Evolutionary conservation across 2,888 invertebrate species (phyloP).

Genomic region (Lepidocyrtoides sp.): DNA sequence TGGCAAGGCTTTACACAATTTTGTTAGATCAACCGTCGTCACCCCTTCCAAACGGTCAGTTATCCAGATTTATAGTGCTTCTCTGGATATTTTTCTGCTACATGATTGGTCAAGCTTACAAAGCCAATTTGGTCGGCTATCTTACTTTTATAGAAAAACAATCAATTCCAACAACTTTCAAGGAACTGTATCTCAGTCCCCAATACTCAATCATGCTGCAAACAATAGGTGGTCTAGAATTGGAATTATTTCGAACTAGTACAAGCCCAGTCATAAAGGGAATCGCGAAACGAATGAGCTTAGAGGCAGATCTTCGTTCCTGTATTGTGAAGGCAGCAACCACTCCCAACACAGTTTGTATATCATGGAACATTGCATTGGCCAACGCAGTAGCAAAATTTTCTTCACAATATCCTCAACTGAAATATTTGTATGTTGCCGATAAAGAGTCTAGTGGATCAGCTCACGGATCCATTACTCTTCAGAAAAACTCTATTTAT

Average conservation of each 20-base stretch:
- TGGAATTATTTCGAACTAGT: conserved; percentile 28
- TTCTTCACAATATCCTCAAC: background rate
- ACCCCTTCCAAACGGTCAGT: background rate
- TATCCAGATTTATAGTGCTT: background rate
- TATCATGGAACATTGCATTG: conserved; percentile 13
- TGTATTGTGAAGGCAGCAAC: conserved; percentile 23
- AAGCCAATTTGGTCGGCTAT: conserved; percentile 53
- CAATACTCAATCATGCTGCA: conserved; percentile 20
- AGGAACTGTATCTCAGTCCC: background rate
- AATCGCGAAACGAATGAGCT: conserved; percentile 44
- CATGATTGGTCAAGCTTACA: conserved; percentile 61
- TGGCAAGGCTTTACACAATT: conserved; percentile 12
- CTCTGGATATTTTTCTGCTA: conserved; percentile 64
- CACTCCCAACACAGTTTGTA: conserved; percentile 1
- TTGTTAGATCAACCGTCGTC: conserved; percentile 29
- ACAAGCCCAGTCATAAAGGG: conserved; percentile 43
- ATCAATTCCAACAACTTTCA: conserved; percentile 1
- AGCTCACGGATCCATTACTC: background rate
- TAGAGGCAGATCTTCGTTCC: background rate
- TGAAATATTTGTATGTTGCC: background rate
- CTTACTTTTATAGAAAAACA: conserved; percentile 54
- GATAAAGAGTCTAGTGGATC: background rate
- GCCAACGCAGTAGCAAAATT: background rate
- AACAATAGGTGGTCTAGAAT: conserved; percentile 46
- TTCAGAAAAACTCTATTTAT: conserved; percentile 16